These are phyloP conservation scores for Nomada ferruginata DNA, from an alignment of 2,888 invertebrate genomes.

Conservation along the genomic window DNA sequence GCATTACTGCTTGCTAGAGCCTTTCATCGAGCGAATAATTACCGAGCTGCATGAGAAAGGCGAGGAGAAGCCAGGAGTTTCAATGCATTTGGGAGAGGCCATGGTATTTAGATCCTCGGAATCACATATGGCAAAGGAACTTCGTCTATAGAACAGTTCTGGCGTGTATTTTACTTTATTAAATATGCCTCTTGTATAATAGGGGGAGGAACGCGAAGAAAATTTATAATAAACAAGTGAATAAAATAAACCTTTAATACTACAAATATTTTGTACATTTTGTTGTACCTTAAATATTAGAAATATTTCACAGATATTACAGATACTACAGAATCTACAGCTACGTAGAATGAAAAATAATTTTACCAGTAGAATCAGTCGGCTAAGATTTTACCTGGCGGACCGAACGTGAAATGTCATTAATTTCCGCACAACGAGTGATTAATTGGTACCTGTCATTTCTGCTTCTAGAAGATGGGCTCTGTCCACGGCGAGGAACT, in stretches of 20 bases:
- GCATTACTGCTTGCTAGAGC: constrained; percentile 41
- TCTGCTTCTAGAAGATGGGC: constrained; percentile 90
- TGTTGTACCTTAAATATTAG: no score
- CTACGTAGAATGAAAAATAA: neutral
- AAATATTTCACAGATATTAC: no score
- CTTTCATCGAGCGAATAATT: constrained; percentile 25
- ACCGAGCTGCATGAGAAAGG: neutral
- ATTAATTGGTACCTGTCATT: constrained; percentile 3
- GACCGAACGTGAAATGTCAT: neutral
- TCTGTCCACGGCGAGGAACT: constrained; percentile 97
- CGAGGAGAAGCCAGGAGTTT: no score
- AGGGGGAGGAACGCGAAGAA: no score
- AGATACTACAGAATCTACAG: no score
- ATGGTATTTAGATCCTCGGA: neutral
- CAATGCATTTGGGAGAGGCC: neutral
- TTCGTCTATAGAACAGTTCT: neutral
- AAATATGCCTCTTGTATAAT: no score
- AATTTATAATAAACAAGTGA: no score
- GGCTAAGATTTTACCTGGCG: neutral
- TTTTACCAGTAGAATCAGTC: neutral
- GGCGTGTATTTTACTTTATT: neutral
- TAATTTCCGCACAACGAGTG: neutral
- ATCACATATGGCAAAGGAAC: neutral
- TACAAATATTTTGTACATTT: no score
- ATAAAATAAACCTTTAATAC: no score